Base-by-base conservation (phyloP, 1,140 invertebrate species). In the Sycobia sp. region DNA sequence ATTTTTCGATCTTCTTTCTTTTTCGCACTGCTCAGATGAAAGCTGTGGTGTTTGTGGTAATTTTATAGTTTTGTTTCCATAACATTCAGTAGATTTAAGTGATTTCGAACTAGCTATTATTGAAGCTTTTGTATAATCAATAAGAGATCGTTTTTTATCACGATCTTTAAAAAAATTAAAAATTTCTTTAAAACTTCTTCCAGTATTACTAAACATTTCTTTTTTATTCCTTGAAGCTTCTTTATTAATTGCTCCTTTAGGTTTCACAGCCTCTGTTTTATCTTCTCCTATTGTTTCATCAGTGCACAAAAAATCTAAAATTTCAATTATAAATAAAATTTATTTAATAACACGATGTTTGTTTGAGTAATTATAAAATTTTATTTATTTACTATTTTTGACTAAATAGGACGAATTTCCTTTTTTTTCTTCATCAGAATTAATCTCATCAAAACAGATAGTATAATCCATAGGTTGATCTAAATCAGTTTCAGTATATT, bases 111-210 rank as follows among this genome's bases (percentile, higher is more conserved):
- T 22, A 41, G 56, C 61, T 32, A 23, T 16, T 13, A 20, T 38
- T 7, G 59, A 9, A 56, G 34, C 16, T 36, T 61, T 63, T 36
- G 46, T 10, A 43, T 41, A 57, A 13, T 63, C 61, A 46, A 22
- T 20, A 20, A 13, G 1, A 20, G 60, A 36, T 41, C 53, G 49
- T 50, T 63, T 63, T 25, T 63, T 63, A 43, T 63, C 61, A 32
- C 61, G 44, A 43, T 63, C 61, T 29, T 63, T 63, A 51, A 63
- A 63, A 56, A 63, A 63, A 51, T 63, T 63, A 27, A 63, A 63
- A 3, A 63, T 63, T 43, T 63, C 61, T 36, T 63, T 63, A 13
- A 63, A 57, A 43, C 61, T 63, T 51, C 53, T 56, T 14, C 61
- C 57, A 41, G 61, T 41, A 16, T 55, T 55, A 36, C 38, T 36